phyloP scores from a whole-genome alignment of 2,797 vertebrate genomes.

The Vespertilio murinus region DNA sequence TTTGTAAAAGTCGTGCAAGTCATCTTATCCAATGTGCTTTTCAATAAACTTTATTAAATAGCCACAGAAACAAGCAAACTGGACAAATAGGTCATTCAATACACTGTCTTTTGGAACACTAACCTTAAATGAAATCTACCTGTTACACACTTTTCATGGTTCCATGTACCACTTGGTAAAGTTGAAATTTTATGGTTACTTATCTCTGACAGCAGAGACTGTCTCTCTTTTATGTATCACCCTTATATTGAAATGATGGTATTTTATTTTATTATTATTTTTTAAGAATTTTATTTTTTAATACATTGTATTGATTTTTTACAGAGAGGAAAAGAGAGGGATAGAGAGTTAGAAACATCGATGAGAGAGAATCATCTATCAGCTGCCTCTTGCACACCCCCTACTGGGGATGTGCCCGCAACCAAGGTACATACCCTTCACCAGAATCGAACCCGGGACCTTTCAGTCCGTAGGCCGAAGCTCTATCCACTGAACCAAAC shows the following conservation, averaged over 20 bases:
- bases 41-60: neutral
- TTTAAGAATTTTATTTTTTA: no score
- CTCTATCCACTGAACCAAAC: no score
- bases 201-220: neutral
- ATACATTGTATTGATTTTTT: no score
- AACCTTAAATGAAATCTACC: neutral
- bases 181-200: neutral
- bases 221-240: neutral
- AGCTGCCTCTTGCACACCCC: no score
- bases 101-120: neutral
- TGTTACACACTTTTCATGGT: neutral
- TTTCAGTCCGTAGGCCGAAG: no score
- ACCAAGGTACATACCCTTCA: no score
- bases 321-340: no score
- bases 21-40: neutral
- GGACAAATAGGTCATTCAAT: neutral
- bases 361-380: no score
- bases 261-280: no score
- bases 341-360: no score
- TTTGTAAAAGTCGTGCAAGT: neutral
- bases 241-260: neutral
- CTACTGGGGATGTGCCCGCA: no score
- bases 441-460: no score
- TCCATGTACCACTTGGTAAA: neutral
- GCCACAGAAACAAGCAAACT: neutral